A percentile compares a stretch with the other conserved stretches of the same genome.
Conservation (phyloP, 37 sponge, comb jelly and placozoan genomes). For the Chondrilla cf. caribensis region DNA sequence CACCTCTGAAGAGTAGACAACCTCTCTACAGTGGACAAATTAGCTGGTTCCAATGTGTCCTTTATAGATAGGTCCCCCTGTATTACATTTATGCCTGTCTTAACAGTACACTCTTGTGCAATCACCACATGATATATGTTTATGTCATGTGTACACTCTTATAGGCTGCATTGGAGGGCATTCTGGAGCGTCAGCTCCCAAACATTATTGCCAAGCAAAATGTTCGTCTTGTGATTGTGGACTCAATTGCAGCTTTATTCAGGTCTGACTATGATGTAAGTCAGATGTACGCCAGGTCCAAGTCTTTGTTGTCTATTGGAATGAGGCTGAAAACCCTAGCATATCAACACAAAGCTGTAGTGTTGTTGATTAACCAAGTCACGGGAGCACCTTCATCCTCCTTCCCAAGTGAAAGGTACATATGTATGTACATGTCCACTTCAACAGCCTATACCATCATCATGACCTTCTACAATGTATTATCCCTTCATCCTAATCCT, state of each 20-base stretch:
- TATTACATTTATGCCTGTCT: too few relatives aligned
- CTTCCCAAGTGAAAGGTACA: background rate
- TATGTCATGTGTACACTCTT: too few relatives aligned
- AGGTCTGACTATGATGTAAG: constrained; percentile 63
- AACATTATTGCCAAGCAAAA: constrained; percentile 35
- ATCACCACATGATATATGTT: too few relatives aligned
- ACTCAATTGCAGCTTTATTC: constrained; percentile 88
- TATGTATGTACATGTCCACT: background rate
- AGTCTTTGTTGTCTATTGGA: constrained; percentile 62
- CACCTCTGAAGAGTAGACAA: too few relatives aligned
- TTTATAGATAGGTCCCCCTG: too few relatives aligned
- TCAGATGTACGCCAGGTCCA: constrained; percentile 51
- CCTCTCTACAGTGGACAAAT: too few relatives aligned
- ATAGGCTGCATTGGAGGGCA: constrained; percentile 45
- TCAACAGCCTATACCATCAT: background rate
- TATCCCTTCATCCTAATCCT: too few relatives aligned
- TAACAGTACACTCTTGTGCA: too few relatives aligned
- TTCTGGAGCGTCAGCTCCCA: constrained; percentile 64
- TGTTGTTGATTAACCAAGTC: constrained; percentile 89
- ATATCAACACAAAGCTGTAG: constrained; percentile 38
- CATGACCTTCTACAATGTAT: too few relatives aligned
- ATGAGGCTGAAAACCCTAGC: constrained; percentile 40
- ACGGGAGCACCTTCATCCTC: background rate
- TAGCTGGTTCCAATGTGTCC: too few relatives aligned
- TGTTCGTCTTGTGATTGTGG: constrained; percentile 75